Base-by-base conservation (phyloP, 1,140 invertebrate species). In the Leptopilina boulardi region DNA sequence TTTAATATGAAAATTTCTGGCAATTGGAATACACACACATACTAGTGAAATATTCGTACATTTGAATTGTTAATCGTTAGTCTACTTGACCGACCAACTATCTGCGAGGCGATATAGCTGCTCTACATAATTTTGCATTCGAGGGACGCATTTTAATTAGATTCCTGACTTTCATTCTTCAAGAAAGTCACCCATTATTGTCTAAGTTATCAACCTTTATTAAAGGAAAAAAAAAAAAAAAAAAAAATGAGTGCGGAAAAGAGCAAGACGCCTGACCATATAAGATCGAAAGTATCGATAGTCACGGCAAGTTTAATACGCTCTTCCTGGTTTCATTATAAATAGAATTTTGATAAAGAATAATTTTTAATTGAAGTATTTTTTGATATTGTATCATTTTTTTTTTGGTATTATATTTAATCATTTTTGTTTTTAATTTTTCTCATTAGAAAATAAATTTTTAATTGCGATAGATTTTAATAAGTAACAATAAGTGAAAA, bases 221-320 rank as follows among this genome's bases (percentile, higher is more conserved):
- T 66, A 30, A 11, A 26, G n/a, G n/a, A 51, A n/a, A 47, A 44
- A 44, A 10, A 66, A 66, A 26, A 66, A 34, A 23, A 23, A 8
- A 26, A 66, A 26, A n/a, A 13, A 15, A 5, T 4, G 3, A 30
- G 13, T 1, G 2, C 5, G 59, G 4, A 34, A 66, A 34, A n/a
- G 26, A 15, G 23, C 4, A 5, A 30, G 26, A 66, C 2, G 3
- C 21, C 59, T 30, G 21, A 66, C 11, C 59, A n/a, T n/a, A n/a
- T n/a, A 30, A 66, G 59, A 66, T 66, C 13, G 59, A 66, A 66
- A 66, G 59, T 66, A 66, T 66, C 23, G 59, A 66, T 66, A 66
- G 59, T 66, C 59, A 66, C 59, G 59, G 59, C 59, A 66, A 34
- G 8, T 30, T 15, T 66, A 66, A 66, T 66, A 13, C 10, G 59